These are phyloP conservation scores for Carpatolechia fugitivella DNA, from an alignment of 2,888 invertebrate genomes.

Conservation along the genomic window DNA sequence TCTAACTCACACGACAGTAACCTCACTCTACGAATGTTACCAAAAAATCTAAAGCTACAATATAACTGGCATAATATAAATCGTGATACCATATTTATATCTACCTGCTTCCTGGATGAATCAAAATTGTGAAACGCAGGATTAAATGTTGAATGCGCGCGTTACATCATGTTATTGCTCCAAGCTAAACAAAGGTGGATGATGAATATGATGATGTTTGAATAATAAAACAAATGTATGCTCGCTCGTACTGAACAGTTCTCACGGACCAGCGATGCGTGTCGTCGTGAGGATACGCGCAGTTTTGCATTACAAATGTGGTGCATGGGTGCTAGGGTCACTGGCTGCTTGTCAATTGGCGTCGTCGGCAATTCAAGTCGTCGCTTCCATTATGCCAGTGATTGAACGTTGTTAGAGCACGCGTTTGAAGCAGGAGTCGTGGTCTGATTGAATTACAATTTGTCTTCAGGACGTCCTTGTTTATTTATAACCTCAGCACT, in stretches of 20 bases:
- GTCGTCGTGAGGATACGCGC: constrained; percentile 52
- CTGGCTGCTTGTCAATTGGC: constrained; percentile 32
- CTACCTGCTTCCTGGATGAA: constrained; percentile 32
- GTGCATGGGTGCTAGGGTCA: constrained; percentile 45
- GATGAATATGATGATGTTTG: constrained; percentile 10
- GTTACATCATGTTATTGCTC: constrained; percentile 7
- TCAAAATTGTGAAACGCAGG: constrained; percentile 15
- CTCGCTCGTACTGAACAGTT: neutral
- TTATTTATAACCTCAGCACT: neutral
- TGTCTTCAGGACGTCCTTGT: constrained; percentile 15
- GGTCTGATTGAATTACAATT: constrained; percentile 51
- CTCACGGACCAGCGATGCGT: constrained; percentile 4
- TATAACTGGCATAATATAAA: constrained; percentile 14
- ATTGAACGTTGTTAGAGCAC: constrained; percentile 31
- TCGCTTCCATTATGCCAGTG: constrained; percentile 40
- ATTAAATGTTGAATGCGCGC: constrained; percentile 7
- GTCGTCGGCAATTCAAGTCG: constrained; percentile 52
- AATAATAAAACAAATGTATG: constrained; percentile 8
- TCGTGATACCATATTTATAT: constrained; percentile 25
- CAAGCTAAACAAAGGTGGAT: constrained; percentile 7
- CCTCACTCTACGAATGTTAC: constrained; percentile 19
- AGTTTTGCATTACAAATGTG: constrained; percentile 66
- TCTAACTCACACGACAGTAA: constrained; percentile 25
- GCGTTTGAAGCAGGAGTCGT: constrained; percentile 35
- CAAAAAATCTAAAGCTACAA: constrained; percentile 19